These are phyloP conservation scores for Chironomus tepperi DNA, from an alignment of 1,140 invertebrate species.

Conservation along the genomic window DNA sequence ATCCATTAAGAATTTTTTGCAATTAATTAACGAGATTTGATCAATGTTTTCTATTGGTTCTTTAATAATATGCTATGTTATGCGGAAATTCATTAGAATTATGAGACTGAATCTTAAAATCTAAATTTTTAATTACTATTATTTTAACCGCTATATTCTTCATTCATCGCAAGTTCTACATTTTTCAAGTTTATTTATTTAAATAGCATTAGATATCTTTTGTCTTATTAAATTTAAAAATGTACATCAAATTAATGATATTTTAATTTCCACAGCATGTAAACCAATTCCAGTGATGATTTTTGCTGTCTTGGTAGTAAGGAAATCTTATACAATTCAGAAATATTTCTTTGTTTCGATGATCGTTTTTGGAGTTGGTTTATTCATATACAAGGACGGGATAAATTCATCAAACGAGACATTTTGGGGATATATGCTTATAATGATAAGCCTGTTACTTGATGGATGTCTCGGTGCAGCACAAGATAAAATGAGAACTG, in stretches of 20 bases:
- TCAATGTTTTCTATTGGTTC: too few species aligned
- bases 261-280: background rate
- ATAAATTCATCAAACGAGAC: background rate
- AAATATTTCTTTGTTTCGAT: background rate
- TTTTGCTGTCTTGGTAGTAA: background rate
- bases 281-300: background rate
- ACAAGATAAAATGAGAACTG: background rate
- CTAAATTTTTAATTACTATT: too few species aligned
- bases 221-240: too few species aligned
- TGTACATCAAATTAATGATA: background rate
- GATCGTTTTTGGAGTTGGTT: background rate
- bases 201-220: too few species aligned
- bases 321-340: background rate
- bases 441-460: background rate
- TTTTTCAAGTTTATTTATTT: too few species aligned
- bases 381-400: background rate
- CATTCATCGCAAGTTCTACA: too few species aligned
- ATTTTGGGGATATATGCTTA: background rate
- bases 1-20: too few species aligned
- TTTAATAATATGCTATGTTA: too few species aligned
- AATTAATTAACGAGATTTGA: too few species aligned
- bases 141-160: too few species aligned
- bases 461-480: background rate
- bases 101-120: too few species aligned
- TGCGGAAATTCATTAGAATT: too few species aligned